Evolutionary conservation across 1,140 invertebrate genomes (phyloP).

Genomic region (Aradophagus sp.): DNA sequence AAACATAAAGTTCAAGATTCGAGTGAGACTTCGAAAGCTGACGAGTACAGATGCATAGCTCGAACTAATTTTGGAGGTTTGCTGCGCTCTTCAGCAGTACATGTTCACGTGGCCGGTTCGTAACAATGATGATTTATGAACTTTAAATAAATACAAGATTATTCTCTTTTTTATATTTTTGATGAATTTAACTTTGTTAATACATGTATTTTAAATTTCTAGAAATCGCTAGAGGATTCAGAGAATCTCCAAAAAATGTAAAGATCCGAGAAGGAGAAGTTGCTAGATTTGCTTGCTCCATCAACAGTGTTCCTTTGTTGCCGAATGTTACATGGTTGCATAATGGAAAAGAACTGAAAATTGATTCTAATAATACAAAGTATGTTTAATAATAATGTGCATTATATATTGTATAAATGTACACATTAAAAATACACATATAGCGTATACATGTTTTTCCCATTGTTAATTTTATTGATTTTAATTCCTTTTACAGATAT

Average conservation of each 20-base stretch:
- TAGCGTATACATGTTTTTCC: too few relatives aligned
- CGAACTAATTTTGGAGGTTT: conserved; percentile 64
- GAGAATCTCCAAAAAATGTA: conserved; percentile 70
- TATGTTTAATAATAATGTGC: conserved; percentile 44
- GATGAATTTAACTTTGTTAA: neutral
- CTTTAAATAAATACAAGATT: neutral
- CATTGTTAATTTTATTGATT: neutral
- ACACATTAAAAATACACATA: too few relatives aligned
- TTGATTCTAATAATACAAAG: conserved; percentile 67
- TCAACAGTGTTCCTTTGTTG: conserved; percentile 75
- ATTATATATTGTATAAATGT: neutral
- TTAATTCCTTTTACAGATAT: conserved; percentile 67
- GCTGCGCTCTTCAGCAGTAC: conserved; percentile 65
- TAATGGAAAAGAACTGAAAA: conserved; percentile 72
- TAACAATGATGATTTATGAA: neutral
- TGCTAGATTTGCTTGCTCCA: conserved; percentile 75
- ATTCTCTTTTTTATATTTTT: neutral
- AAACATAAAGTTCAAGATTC: conserved; percentile 63
- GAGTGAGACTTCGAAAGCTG: conserved; percentile 52
- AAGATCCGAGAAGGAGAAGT: conserved; percentile 74
- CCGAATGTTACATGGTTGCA: conserved; percentile 76
- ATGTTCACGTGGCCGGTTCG: conserved; percentile 68
- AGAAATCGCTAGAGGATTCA: conserved; percentile 75
- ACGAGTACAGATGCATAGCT: conserved; percentile 69
- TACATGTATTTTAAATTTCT: conserved; percentile 37